These are phyloP conservation scores for Ferrisia virgata DNA, from an alignment of 2,888 invertebrate species.

Conservation along the genomic window DNA sequence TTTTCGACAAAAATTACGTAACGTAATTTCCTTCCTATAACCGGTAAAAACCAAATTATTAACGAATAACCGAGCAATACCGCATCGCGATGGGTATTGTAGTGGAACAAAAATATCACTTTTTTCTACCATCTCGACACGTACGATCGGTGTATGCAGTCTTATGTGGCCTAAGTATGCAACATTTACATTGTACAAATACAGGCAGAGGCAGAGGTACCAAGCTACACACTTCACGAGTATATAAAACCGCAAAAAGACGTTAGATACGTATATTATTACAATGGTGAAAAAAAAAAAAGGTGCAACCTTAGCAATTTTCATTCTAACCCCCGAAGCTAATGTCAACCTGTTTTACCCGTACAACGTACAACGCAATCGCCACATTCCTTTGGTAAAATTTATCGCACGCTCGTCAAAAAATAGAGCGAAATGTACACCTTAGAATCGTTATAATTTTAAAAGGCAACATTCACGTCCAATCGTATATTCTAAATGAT, in stretches of 20 bases:
- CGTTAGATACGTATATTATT: too few species aligned
- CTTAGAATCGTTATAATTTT: neutral
- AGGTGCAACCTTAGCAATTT: neutral
- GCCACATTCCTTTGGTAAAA: neutral
- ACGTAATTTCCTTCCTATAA: neutral
- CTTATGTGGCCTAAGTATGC: too few species aligned
- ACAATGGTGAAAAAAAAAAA: neutral
- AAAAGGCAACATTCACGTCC: neutral
- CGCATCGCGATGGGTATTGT: neutral
- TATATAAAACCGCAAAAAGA: constrained; percentile 5
- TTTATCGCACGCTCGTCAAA: neutral
- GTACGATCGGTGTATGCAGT: neutral
- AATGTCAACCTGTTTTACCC: neutral
- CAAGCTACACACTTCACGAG: neutral
- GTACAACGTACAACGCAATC: neutral
- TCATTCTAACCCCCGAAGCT: constrained; percentile 4
- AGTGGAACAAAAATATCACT: neutral
- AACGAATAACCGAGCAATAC: neutral
- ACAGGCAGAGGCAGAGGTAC: too few species aligned
- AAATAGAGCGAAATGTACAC: neutral
- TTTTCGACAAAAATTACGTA: neutral
- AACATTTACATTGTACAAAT: too few species aligned
- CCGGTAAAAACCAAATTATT: neutral
- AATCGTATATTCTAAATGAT: neutral
- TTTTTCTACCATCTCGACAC: neutral